Conservation (phyloP, 2,113 vertebrate genomes). For the Lichenostomus cassidix region DNA sequence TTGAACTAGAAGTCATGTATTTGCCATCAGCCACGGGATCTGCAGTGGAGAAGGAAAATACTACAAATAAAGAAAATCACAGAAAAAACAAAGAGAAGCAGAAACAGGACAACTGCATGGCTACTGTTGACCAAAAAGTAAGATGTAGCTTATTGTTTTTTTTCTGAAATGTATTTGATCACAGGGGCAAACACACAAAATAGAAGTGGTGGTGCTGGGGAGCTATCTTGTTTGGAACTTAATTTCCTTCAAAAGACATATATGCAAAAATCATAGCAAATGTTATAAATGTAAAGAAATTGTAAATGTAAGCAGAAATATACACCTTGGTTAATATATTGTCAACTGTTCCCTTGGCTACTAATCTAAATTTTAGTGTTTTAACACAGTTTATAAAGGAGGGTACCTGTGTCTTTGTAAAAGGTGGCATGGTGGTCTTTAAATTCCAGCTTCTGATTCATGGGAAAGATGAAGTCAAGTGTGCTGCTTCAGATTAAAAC, state of each 20-base stretch:
- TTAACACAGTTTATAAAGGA: not conserved
- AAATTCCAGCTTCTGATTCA: not conserved
- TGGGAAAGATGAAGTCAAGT: not conserved
- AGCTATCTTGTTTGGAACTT: not conserved
- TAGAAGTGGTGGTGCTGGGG: not conserved
- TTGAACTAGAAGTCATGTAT: constrained; percentile 92
- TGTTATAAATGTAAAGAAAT: not conserved
- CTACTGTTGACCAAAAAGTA: constrained; percentile 90
- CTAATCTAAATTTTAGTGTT: not conserved
- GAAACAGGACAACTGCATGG: constrained; percentile 80
- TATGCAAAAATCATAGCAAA: not conserved
- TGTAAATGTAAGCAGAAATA: not conserved
- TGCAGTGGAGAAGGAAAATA: constrained; percentile 67
- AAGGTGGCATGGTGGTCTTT: not conserved
- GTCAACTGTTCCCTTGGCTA: not conserved
- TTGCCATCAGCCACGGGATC: constrained; percentile 80
- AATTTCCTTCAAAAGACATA: not conserved
- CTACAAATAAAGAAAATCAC: constrained; percentile 78
- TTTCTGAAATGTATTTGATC: not conserved
- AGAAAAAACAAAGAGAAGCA: constrained; percentile 79
- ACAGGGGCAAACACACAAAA: not conserved
- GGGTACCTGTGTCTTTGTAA: not conserved
- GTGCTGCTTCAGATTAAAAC: not conserved
- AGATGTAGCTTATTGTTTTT: not conserved
- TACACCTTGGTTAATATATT: not conserved